These are phyloP conservation scores for Synergus umbraculus DNA, from an alignment of 2,888 invertebrate genomes.

Conservation along the genomic window DNA sequence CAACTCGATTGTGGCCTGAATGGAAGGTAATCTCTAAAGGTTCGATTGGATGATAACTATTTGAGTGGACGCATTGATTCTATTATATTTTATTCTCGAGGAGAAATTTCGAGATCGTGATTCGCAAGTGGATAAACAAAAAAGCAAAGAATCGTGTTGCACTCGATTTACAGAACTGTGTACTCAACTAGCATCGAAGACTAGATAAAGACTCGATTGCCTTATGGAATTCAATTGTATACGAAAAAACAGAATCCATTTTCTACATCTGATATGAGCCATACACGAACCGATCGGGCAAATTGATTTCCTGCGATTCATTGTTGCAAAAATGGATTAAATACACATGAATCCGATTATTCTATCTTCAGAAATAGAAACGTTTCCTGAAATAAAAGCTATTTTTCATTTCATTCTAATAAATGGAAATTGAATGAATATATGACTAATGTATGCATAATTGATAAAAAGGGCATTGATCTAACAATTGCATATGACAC, in stretches of 20 bases:
- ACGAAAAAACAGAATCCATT: conserved; percentile 16
- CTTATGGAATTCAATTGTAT: conserved; percentile 30
- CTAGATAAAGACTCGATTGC: conserved; percentile 12
- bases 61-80: conserved; percentile 28
- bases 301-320: conserved; percentile 26
- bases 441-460: no score
- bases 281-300: conserved; percentile 9
- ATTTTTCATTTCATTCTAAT: background rate
- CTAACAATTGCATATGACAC: no score
- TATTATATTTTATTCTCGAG: conserved; percentile 19
- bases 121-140: conserved; percentile 21
- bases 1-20: background rate
- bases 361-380: background rate
- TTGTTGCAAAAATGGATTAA: background rate
- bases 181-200: conserved; percentile 7
- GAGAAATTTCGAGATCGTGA: conserved; percentile 40
- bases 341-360: background rate
- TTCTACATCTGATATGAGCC: conserved; percentile 29
- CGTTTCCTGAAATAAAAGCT: background rate
- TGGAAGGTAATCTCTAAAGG: conserved; percentile 2
- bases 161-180: conserved; percentile 20
- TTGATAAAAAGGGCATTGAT: no score
- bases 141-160: conserved; percentile 17
- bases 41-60: conserved; percentile 10
- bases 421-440: no score